A percentile compares a stretch with the other conserved stretches of the same genome.
Conservation (phyloP, 2,797 vertebrate species). For the Adelosebastes latens region DNA sequence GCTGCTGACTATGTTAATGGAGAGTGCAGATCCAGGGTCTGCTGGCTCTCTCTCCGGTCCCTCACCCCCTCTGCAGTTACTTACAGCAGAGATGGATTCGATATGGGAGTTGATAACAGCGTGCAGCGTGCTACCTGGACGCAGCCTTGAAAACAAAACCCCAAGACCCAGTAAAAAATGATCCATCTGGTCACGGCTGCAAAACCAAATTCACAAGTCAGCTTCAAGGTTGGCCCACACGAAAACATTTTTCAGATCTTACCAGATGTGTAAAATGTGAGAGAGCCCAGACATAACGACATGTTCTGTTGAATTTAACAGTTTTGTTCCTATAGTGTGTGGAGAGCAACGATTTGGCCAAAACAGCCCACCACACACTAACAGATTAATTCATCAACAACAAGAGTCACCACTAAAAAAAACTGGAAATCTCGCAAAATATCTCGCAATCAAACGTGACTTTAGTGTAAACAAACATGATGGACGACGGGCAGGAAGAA, state of each 20-base stretch:
- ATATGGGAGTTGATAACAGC: conserved; percentile 22
- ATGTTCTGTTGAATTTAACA: too few relatives aligned
- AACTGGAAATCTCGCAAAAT: fast-evolving
- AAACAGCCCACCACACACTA: too few relatives aligned
- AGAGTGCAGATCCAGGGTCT: conserved; percentile 47
- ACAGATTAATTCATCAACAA: too few relatives aligned
- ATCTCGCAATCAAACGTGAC: too few relatives aligned
- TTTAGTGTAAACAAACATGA: too few relatives aligned
- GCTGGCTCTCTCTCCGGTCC: background rate
- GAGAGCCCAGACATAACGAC: too few relatives aligned
- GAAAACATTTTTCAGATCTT: fast-evolving
- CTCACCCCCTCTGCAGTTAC: conserved; percentile 1
- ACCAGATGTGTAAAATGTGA: too few relatives aligned
- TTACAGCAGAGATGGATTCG: conserved; percentile 23
- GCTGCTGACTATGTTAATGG: conserved; percentile 73
- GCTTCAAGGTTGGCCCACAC: too few relatives aligned
- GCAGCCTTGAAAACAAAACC: background rate
- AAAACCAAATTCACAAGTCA: background rate
- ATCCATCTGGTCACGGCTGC: background rate
- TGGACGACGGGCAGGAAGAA: too few relatives aligned
- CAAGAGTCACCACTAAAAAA: fast-evolving
- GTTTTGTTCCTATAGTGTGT: too few relatives aligned
- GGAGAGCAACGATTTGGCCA: too few relatives aligned
- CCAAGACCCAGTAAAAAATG: background rate
- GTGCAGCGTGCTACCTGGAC: background rate